Evolutionary conservation across 1,140 invertebrate species (phyloP).

Genomic region (Sycophaga agraensis): DNA sequence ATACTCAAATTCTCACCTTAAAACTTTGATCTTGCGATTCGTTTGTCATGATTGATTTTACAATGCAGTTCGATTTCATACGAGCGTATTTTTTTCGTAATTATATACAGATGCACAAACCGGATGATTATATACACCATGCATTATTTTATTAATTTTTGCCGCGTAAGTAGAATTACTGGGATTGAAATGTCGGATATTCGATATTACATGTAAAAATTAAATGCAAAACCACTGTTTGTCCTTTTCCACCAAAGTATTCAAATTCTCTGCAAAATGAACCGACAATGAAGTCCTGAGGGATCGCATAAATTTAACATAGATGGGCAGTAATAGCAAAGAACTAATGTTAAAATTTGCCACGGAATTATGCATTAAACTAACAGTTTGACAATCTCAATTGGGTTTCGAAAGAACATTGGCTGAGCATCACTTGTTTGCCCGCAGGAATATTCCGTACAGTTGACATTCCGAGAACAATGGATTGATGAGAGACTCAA

Average conservation of each 20-base stretch:
- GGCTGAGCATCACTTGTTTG: conserved; percentile 37
- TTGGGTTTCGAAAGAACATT: background rate
- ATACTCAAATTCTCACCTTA: background rate
- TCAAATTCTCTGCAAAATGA: too few species aligned
- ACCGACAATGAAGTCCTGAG: conserved; percentile 1
- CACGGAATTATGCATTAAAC: conserved; percentile 15
- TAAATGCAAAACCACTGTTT: too few species aligned
- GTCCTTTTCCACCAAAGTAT: too few species aligned
- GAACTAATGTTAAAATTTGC: background rate
- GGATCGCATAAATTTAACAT: background rate
- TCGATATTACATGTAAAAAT: too few species aligned
- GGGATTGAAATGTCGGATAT: background rate
- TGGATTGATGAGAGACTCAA: conserved; percentile 90
- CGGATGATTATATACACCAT: conserved; percentile 3
- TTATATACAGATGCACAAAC: background rate
- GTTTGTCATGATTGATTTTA: background rate
- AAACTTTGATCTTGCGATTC: background rate
- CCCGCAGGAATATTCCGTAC: conserved; percentile 90
- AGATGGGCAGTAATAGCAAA: background rate
- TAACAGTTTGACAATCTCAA: background rate
- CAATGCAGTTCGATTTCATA: background rate
- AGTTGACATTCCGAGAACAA: conserved; percentile 93
- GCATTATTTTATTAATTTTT: conserved; percentile 5
- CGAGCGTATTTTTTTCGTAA: background rate
- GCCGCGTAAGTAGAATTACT: conserved; percentile 5